Percentiles rank a stretch among this genome's conserved stretches.
These are phyloP conservation scores for Diuraphis noxia DNA, from an alignment of 1,140 invertebrate genomes.

Conservation along the genomic window DNA sequence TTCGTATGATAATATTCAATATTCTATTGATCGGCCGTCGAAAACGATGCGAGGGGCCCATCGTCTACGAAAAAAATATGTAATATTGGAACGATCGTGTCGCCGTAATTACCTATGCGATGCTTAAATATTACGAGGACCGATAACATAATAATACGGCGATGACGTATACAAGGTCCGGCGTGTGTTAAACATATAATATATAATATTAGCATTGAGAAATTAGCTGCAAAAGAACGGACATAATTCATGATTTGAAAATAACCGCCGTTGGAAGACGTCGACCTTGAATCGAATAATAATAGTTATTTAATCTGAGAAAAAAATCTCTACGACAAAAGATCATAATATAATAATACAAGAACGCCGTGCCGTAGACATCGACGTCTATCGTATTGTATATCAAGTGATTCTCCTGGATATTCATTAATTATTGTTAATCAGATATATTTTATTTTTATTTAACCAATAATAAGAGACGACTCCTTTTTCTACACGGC, in stretches of 20 bases:
- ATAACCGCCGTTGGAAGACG: conserved; percentile 20
- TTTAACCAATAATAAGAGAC: not conserved
- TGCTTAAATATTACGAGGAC: not conserved
- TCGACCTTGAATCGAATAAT: conserved; percentile 32
- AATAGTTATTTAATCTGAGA: not conserved
- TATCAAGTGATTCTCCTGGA: not conserved
- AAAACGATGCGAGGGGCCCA: no score
- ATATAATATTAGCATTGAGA: conserved; percentile 23
- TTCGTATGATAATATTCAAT: not conserved
- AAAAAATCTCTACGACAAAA: conserved; percentile 5
- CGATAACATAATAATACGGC: not conserved
- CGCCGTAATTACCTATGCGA: no score
- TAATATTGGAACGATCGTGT: not conserved
- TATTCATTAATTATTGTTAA: not conserved
- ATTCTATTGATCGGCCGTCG: not conserved
- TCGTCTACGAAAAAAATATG: not conserved
- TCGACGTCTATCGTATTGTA: not conserved
- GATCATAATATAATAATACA: not conserved
- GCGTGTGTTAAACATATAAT: not conserved
- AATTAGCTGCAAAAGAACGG: not conserved
- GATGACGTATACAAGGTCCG: conserved; percentile 34
- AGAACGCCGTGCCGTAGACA: not conserved
- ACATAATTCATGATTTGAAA: conserved; percentile 14
- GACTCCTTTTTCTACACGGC: no score
- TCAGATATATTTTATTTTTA: not conserved